Conservation (phyloP, 2,113 vertebrate species). For the Taurulus bubalis region DNA sequence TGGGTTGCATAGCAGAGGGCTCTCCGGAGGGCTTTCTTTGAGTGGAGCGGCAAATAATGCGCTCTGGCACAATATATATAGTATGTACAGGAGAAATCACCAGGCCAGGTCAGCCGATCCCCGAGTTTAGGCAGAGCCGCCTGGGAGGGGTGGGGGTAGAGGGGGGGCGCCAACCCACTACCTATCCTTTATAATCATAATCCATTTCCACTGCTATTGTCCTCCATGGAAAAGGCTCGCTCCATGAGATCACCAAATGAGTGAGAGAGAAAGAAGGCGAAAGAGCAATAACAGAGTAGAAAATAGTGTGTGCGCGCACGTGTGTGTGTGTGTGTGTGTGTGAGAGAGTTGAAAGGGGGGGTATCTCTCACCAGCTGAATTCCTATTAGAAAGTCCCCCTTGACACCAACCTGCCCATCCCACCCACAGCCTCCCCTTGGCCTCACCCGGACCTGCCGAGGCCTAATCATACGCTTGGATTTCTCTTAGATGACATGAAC, state of each 20-base stretch:
- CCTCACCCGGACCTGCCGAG: conserved; percentile 63
- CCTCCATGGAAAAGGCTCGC: conserved; percentile 70
- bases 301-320: conserved; percentile 13
- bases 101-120: conserved; percentile 16
- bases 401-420: conserved; percentile 62
- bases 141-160: background rate
- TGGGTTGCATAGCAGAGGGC: conserved; percentile 17
- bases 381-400: conserved; percentile 68
- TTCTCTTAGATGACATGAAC: conserved; percentile 72
- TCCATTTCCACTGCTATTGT: conserved; percentile 80
- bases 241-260: conserved; percentile 73
- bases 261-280: conserved; percentile 53
- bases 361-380: conserved; percentile 60
- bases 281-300: conserved; percentile 49
- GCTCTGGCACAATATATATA: background rate
- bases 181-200: conserved; percentile 78
- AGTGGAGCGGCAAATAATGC: conserved; percentile 18
- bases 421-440: conserved; percentile 59
- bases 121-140: conserved; percentile 55
- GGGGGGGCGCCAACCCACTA: conserved; percentile 52
- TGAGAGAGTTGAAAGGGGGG: conserved; percentile 13
- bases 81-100: conserved; percentile 33
- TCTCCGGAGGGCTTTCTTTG: conserved; percentile 40
- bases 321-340: conserved; percentile 22
- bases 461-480: conserved; percentile 78